Base-by-base conservation (phyloP, 2,888 invertebrate genomes). In the Drosophila anomelani region DNA sequence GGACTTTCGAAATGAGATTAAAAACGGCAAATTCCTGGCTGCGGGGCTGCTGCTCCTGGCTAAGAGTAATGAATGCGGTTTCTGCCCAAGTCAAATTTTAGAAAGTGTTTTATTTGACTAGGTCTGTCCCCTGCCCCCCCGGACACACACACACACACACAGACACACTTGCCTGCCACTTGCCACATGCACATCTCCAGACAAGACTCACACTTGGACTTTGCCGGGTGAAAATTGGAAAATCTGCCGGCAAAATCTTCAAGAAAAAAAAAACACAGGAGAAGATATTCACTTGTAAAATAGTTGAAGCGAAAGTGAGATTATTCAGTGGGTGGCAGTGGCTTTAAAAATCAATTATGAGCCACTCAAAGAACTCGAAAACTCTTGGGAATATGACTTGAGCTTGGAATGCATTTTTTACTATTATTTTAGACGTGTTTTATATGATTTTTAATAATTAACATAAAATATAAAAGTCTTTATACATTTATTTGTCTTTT, bases 31-130 rank as follows among this genome's bases (percentile, higher is more conserved):
- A 88, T 89, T 88, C 85, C 85, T 83, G 83, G 77, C 86, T 86
- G 83, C 83, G 83, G 89, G 85, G 77, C 76, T 69, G 41, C 58
- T 44, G 59, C 79, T 78, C 78, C 79, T 80, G 89, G 90, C 86
- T 89, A 88, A 89, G 89, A 90, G 91, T 91, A 91, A 91, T 91
- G 88, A 91, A 89, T 90, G 91, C 84, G 91, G 91, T 91, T 90
- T 91, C 79, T 84, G 82, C 88, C 84, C 82, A 79, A 90, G 87
- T 84, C 84, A 88, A 83, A 88, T 83, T 85, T 89, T 85, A 77
- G 86, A 86, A 89, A 87, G 87, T 86, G 88, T 88, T 86, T 88
- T 86, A 86, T 88, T 86, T 86, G 88, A 81, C 88, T 86, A 81
- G 88, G 88, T 78, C 81, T 64, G 70, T 46, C 56, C 54, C 46